Evolutionary conservation across 2,797 vertebrate species (phyloP).

Genomic region (Molossus molossus): DNA sequence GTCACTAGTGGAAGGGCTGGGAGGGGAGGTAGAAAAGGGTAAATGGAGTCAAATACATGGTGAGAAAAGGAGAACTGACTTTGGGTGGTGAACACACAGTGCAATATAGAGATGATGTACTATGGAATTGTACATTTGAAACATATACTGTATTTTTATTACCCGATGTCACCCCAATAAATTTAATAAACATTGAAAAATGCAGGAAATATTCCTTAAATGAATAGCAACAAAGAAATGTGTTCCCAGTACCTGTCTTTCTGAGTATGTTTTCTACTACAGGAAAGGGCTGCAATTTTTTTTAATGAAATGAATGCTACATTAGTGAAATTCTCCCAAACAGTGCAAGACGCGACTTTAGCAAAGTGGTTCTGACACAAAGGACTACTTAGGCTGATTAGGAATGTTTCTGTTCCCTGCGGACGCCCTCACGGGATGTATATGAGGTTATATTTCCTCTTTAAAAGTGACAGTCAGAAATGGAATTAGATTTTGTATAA

Average conservation of each 20-base stretch:
- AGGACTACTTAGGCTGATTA: constrained; percentile 85
- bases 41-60: background rate
- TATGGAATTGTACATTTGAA: background rate
- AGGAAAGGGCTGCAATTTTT: background rate
- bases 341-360: constrained; percentile 65
- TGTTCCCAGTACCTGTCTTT: background rate
- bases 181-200: background rate
- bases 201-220: background rate
- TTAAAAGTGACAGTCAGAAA: constrained; percentile 82
- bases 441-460: constrained; percentile 74
- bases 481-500: constrained; percentile 77
- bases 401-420: constrained; percentile 71
- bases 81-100: background rate
- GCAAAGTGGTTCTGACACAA: constrained; percentile 75
- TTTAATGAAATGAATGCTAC: constrained; percentile 70
- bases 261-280: background rate
- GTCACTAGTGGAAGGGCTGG: background rate
- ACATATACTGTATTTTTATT: background rate
- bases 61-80: background rate
- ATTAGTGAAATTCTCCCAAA: constrained; percentile 78
- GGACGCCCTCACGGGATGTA: constrained; percentile 77
- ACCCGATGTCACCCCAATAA: background rate
- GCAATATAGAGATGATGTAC: background rate
- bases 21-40: background rate
- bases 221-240: constrained; percentile 25